Evolutionary conservation across 30 jellyfish, hydroid and myxozoan species (phyloP).

Genomic region (Turritopsis rubra): DNA sequence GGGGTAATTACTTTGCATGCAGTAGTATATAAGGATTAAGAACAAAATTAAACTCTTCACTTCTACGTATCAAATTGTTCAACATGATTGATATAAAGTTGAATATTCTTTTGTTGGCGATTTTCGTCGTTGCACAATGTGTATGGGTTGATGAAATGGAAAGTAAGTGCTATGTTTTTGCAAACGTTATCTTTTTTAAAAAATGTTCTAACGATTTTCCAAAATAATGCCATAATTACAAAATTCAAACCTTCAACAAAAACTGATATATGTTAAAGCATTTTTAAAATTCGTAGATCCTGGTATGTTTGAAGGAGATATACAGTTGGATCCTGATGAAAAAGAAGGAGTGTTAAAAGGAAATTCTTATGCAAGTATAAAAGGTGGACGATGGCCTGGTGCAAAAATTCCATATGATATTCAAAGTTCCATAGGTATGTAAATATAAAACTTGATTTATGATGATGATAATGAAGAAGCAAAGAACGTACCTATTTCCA

Average conservation of each 20-base stretch:
- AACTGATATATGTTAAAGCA: no score
- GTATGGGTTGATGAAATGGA: constrained; percentile 19
- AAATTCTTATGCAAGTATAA: neutral
- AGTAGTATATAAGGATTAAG: neutral
- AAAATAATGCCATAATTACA: neutral
- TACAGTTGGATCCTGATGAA: constrained; percentile 14
- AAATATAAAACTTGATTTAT: neutral
- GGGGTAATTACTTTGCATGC: neutral
- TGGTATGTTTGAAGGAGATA: constrained; percentile 12
- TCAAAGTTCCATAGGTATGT: neutral
- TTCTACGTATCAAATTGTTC: neutral
- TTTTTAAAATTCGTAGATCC: no score
- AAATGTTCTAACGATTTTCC: neutral
- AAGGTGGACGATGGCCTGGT: constrained; percentile 31
- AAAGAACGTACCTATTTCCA: no score
- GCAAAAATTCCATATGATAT: constrained; percentile 24
- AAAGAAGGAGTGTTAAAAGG: neutral
- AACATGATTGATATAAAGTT: neutral
- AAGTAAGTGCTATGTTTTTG: neutral
- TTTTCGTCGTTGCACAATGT: neutral
- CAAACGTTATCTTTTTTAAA: neutral
- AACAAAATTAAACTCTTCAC: neutral
- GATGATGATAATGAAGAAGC: no score
- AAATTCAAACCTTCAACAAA: no score
- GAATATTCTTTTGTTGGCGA: neutral